Evolutionary conservation across 23 tunicate species (phyloP), one percentile per base, ranked within the genome.

Genomic region (Clavelina lepadiformis): DNA sequence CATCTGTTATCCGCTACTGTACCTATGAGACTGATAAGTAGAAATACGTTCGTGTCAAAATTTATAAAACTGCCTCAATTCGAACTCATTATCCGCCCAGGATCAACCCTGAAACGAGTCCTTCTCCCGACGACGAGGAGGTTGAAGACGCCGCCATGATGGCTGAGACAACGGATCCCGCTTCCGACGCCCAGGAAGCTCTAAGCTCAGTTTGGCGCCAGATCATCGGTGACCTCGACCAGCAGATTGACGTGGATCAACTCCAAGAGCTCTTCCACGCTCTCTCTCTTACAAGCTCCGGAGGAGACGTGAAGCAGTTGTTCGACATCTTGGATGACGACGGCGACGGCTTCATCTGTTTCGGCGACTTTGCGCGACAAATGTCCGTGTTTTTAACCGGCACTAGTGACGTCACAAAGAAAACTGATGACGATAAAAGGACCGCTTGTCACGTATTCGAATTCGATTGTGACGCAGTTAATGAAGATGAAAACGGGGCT

Each of bases 261-360:
- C 37, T 80, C 6, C 78, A 71, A 38, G 13, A 70, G 5, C 78
- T 80, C n/a, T 80, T 38, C 45, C 78, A 51, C 8, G 58, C 86
- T 28, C 57, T 36, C 6, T 41, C 65, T 35, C 78, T 67, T 15
- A 61, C 58, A 46, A 70, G 70, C 37, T 70, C 77, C 15, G 31
- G 46, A 3, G 57, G 65, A 33, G 86, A 80, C 54, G 72, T 80
- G 0, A 30, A 61, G 20, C 76, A 71, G 32, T 57, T 71, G 56
- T 80, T 80, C 51, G 72, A 70, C 50, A 31, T 80, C 21, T 46
- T 80, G 8, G 86, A 80, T 50, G 53, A 51, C 27, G 78, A 80
- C 24, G 36, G 38, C 4, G 86, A 80, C 32, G 86, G 78, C 5
- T 51, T 80, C 5, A 63, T 80, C 1, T 21, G 79, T 56, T 80